Base-by-base conservation (phyloP, 2,113 vertebrate species). In the Alethe castanea region DNA sequence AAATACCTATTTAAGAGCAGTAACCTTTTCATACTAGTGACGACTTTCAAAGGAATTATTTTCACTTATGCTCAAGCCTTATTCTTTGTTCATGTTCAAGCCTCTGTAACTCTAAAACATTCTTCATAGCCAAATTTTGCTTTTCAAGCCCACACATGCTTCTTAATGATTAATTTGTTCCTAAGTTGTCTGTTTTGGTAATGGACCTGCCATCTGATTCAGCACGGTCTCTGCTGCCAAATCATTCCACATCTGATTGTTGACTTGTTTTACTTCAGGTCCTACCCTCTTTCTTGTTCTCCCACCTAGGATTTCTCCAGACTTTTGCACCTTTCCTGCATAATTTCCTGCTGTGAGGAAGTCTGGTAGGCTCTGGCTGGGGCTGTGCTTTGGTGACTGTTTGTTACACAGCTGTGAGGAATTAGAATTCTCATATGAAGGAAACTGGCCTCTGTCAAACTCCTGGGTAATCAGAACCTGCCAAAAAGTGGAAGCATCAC, bases 81-180 rank as follows among this genome's bases (percentile, higher is more conserved):
- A 44, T 67, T 86, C 31, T 52, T 52, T 52, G 17, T 28, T 17
- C 50, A 52, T 52, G 50, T 52, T 52, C 26, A 52, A 52, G 26
- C 16, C 26, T 52, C 50, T 52, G 40, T 48, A 56, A 56, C 31
- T 61, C 12, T n/a, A 67, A 87, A 94, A 50, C 5, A 2, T 64
- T 67, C 14, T 59, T n/a, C 1, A 0, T 18, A 71, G 70, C 44
- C 48, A 64, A 61, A 71, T 85, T 70, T 91, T 84, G 16, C 19
- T 92, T 81, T 83, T 86, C 36, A 85, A 36, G 25, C 69, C 65
- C 65, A 56, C 62, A n/a, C 8, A 79, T 53, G 36, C 5, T 56
- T 86, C 54, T 62, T 78, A 94, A 72, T 74, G 60, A 92, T 59
- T 94, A 26, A 92, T 71, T 91, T 84, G 35, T 91, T 80, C 62